Conservation (phyloP, 2,888 invertebrate species). For the Plebejus melissa region DNA sequence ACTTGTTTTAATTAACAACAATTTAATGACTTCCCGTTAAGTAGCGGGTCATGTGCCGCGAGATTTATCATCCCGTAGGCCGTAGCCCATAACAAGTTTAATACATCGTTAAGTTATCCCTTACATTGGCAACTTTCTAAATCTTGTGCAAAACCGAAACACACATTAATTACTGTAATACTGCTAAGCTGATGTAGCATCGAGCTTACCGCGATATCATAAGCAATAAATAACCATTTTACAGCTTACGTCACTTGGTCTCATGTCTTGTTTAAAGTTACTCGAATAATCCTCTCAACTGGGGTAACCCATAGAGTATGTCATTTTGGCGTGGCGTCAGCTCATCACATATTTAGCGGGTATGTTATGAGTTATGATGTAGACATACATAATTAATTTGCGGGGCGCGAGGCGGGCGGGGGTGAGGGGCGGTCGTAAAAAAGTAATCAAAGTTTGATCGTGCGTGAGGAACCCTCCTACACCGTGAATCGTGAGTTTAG, state of each 20-base stretch:
- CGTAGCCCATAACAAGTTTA: not conserved
- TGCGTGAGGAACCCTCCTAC: conserved; percentile 29
- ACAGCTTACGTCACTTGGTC: not conserved
- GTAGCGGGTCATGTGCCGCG: not conserved
- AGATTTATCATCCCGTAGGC: not conserved
- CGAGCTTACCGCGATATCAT: not conserved
- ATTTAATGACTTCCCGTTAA: not conserved
- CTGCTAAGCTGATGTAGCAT: not conserved
- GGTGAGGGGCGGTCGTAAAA: conserved; percentile 41
- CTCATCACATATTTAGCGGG: conserved; percentile 5
- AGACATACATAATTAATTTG: conserved; percentile 42
- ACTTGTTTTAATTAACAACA: not conserved
- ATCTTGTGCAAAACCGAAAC: not conserved
- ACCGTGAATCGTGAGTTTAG: not conserved
- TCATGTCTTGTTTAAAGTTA: not conserved
- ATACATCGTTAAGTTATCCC: not conserved
- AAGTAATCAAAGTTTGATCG: conserved; percentile 47
- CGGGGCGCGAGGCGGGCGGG: conserved; percentile 16
- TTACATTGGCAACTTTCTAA: not conserved
- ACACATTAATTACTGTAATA: not conserved
- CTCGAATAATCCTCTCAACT: not conserved
- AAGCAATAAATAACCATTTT: not conserved
- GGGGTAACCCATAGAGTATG: not conserved
- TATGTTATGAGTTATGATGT: conserved; percentile 28
- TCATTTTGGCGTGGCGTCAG: not conserved